phyloP scores from a whole-genome alignment of 1,140 invertebrate species.

The Zaprionus lachaisei region DNA sequence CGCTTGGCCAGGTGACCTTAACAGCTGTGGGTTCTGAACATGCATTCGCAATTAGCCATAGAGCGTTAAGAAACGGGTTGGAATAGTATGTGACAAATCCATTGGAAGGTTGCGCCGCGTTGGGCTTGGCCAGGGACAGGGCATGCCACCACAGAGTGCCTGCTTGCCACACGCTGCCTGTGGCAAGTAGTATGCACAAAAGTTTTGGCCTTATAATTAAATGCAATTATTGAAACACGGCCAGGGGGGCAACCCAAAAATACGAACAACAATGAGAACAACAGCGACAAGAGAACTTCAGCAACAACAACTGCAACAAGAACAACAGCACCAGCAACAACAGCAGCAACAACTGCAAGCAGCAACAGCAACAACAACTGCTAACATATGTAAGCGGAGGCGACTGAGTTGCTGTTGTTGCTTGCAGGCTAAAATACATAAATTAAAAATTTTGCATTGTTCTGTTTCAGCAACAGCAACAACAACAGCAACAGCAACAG shows the following conservation, averaged over 20 bases:
- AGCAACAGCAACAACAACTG: constrained; percentile 65
- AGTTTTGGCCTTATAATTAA: constrained; percentile 77
- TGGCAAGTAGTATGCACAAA: constrained; percentile 30
- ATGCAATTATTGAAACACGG: constrained; percentile 82
- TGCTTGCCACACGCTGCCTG: constrained; percentile 32
- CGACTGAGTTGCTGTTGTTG: constrained; percentile 44
- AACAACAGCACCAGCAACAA: constrained; percentile 38
- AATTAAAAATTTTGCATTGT: constrained; percentile 84
- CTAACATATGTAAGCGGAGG: constrained; percentile 75
- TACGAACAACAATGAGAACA: constrained; percentile 47
- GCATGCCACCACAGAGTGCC: constrained; percentile 16
- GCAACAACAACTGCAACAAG: constrained; percentile 42
- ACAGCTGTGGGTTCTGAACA: constrained; percentile 47
- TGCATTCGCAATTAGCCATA: constrained; percentile 69
- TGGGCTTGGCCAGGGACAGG: constrained; percentile 1
- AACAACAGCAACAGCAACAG: neutral
- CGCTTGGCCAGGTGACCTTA: constrained; percentile 63
- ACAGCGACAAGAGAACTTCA: constrained; percentile 28
- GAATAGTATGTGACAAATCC: constrained; percentile 68
- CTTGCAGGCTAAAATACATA: constrained; percentile 81
- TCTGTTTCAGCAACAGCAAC: constrained; percentile 70
- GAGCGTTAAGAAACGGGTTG: constrained; percentile 13
- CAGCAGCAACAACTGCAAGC: constrained; percentile 50
- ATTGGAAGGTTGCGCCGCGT: constrained; percentile 51
- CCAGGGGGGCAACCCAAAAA: constrained; percentile 67